Evolutionary conservation across 2,797 vertebrate species (phyloP).

Genomic region (Syngnathus acus): DNA sequence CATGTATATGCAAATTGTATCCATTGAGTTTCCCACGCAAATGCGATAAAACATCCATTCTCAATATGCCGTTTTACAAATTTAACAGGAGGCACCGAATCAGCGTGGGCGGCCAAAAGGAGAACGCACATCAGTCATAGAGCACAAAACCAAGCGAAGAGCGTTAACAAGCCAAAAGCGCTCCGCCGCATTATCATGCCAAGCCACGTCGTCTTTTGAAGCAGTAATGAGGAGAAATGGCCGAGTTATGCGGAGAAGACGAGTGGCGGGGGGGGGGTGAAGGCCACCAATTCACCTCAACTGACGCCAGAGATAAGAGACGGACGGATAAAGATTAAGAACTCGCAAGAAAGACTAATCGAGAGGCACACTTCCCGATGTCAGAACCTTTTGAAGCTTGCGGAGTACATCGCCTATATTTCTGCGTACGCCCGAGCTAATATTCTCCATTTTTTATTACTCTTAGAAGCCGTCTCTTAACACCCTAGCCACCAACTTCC

Average conservation of each 20-base stretch:
- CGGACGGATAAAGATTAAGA: conserved; percentile 61
- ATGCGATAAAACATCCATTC: conserved; percentile 3
- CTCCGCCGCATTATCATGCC: conserved; percentile 40
- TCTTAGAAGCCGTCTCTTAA: conserved; percentile 18
- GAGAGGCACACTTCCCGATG: conserved; percentile 19
- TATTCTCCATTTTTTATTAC: conserved; percentile 1
- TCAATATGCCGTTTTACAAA: neutral
- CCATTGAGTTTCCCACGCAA: neutral
- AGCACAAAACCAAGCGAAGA: conserved; percentile 25
- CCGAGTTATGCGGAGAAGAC: conserved; percentile 36
- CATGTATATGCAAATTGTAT: neutral
- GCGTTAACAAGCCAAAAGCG: conserved; percentile 39
- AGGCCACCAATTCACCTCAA: conserved; percentile 53
- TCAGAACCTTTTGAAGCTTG: conserved; percentile 15
- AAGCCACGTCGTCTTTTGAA: conserved; percentile 45
- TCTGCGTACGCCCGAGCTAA: conserved; percentile 10
- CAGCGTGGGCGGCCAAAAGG: conserved; percentile 15
- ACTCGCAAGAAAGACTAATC: conserved; percentile 56
- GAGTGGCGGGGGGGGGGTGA: conserved; percentile 32
- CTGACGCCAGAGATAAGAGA: conserved; percentile 62
- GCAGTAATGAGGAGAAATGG: conserved; percentile 56
- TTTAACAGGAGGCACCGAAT: conserved; percentile 26
- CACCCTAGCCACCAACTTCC: neutral
- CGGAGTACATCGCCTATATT: conserved; percentile 13
- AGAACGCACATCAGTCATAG: conserved; percentile 47